A percentile compares a stretch with the other conserved stretches of the same genome.
Conservation (phyloP, 2,888 invertebrate genomes). For the Agrilus mali region DNA sequence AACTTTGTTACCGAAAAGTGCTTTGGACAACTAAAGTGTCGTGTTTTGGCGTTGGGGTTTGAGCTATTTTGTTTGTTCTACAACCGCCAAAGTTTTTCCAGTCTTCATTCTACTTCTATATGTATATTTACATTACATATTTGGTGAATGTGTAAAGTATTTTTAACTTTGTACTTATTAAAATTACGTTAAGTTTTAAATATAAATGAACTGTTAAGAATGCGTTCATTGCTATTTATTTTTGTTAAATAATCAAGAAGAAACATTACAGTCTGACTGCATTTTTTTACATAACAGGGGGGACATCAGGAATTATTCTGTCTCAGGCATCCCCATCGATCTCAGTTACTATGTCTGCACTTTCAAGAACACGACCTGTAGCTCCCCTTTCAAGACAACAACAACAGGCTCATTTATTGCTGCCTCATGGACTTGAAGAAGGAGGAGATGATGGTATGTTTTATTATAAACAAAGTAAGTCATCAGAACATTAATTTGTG, state of each 20-base stretch:
- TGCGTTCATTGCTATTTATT: constrained; percentile 7
- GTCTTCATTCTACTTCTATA: too few species aligned
- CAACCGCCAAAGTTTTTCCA: too few species aligned
- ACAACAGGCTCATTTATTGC: constrained; percentile 36
- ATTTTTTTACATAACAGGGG: neutral
- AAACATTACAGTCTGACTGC: too few species aligned
- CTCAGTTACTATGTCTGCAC: constrained; percentile 34
- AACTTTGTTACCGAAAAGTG: too few species aligned
- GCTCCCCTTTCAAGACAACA: constrained; percentile 40
- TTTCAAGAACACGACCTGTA: constrained; percentile 37
- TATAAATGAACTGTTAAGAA: too few species aligned
- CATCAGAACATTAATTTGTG: neutral
- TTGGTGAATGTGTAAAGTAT: too few species aligned
- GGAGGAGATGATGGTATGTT: constrained; percentile 47
- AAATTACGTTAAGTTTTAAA: too few species aligned
- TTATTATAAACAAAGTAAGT: neutral
- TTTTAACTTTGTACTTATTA: too few species aligned
- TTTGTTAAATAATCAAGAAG: constrained; percentile 17
- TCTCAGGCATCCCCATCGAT: constrained; percentile 28
- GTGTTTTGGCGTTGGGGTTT: too few species aligned
- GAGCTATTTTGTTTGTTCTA: too few species aligned
- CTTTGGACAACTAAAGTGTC: too few species aligned
- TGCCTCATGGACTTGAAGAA: constrained; percentile 47
- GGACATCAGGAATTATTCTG: constrained; percentile 24
- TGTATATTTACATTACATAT: too few species aligned